phyloP scores from a whole-genome alignment of 2,113 vertebrate species.

The Xenopus laevis region DNA sequence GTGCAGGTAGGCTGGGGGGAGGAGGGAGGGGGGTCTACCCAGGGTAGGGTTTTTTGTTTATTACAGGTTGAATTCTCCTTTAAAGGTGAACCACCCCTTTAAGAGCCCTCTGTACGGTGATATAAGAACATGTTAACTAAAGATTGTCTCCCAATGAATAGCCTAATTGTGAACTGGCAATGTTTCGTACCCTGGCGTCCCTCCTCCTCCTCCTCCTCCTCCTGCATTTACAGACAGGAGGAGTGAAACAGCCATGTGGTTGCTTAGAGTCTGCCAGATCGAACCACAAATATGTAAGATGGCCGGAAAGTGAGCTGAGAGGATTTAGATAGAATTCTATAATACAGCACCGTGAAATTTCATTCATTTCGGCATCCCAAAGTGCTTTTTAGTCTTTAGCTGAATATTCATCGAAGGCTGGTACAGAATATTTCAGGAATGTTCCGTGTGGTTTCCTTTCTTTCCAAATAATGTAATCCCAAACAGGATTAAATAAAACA shows the following conservation, averaged over 20 bases:
- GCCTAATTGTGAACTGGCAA: slow-evolving; percentile 61
- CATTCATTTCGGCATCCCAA: too few relatives aligned
- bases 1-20: too few relatives aligned
- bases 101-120: too few relatives aligned
- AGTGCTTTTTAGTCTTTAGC: too few relatives aligned
- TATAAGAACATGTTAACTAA: too few relatives aligned
- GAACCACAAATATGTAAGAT: slow-evolving; percentile 90
- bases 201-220: slow-evolving; percentile 45
- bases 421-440: slow-evolving; percentile 18
- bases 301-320: slow-evolving; percentile 52
- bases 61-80: too few relatives aligned
- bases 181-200: slow-evolving; percentile 53
- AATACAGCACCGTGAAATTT: background rate
- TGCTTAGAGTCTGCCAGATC: slow-evolving; percentile 70
- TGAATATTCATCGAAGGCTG: too few relatives aligned
- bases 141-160: slow-evolving; percentile 59
- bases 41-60: too few relatives aligned
- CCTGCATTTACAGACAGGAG: slow-evolving; percentile 59
- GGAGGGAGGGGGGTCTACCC: too few relatives aligned
- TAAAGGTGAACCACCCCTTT: too few relatives aligned
- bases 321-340: slow-evolving; percentile 1
- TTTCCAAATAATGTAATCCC: background rate
- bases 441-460: slow-evolving; percentile 28
- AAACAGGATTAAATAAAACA: background rate
- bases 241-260: slow-evolving; percentile 66